A percentile compares a stretch with the other conserved stretches of the same genome.
phyloP scores from a whole-genome alignment of 2,113 vertebrate genomes.

The Crypturellus undulatus region DNA sequence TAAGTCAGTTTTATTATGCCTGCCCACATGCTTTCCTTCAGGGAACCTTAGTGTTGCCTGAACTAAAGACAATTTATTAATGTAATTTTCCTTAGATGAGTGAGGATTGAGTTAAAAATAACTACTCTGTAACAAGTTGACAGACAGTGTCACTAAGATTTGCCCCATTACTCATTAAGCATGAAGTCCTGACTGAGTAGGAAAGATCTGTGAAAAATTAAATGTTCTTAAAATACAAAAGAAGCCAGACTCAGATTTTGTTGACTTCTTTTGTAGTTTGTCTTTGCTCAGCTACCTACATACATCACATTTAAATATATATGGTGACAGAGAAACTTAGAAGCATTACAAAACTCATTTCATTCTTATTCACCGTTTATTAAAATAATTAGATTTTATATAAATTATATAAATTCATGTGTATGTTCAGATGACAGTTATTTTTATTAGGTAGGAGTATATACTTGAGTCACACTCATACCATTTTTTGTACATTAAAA shows the following conservation, averaged over 20 bases:
- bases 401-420: not conserved
- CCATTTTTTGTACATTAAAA: not conserved
- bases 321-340: not conserved
- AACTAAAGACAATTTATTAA: not conserved
- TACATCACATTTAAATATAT: not conserved
- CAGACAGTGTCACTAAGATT: not conserved
- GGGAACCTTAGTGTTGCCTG: not conserved
- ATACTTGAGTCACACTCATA: not conserved
- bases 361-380: not conserved
- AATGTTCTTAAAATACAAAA: not conserved
- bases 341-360: not conserved
- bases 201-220: not conserved
- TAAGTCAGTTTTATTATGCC: not conserved
- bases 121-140: not conserved
- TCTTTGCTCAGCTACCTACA: not conserved
- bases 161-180: conserved; percentile 29
- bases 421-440: not conserved
- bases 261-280: not conserved
- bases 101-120: conserved; percentile 17
- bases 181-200: conserved; percentile 44
- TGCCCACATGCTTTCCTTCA: not conserved
- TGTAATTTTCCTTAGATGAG: not conserved
- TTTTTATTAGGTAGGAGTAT: not conserved
- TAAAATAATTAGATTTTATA: not conserved
- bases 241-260: not conserved